Percentiles rank a stretch among this genome's conserved stretches.
Evolutionary conservation across 2,113 vertebrate species (phyloP).

Genomic region (Globicephala melas): DNA sequence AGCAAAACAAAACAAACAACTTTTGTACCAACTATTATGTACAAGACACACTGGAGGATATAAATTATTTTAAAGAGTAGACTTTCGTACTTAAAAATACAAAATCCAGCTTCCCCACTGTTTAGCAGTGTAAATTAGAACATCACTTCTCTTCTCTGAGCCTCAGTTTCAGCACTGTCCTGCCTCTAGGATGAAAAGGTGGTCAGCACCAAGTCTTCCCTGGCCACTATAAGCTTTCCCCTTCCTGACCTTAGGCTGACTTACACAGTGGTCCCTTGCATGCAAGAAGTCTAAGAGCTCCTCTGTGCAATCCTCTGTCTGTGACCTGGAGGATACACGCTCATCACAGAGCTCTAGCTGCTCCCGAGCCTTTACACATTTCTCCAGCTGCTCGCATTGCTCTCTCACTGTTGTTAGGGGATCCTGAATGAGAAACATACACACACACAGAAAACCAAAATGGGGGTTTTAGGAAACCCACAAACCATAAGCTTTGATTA

Average conservation of each 20-base stretch:
- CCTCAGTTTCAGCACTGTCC: not conserved
- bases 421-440: constrained; percentile 80
- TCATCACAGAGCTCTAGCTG: constrained; percentile 86
- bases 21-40: not conserved
- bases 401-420: constrained; percentile 86
- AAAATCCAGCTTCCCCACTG: not conserved
- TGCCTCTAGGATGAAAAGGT: not conserved
- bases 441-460: not conserved
- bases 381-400: constrained; percentile 87
- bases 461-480: not conserved
- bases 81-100: not conserved
- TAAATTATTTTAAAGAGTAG: not conserved
- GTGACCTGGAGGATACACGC: constrained; percentile 85
- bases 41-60: not conserved
- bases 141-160: not conserved
- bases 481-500: constrained; percentile 31
- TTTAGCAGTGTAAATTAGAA: not conserved
- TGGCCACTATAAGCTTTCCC: not conserved
- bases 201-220: not conserved
- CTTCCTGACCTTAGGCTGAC: constrained; percentile 46
- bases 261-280: constrained; percentile 94
- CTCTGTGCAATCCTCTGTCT: constrained; percentile 89
- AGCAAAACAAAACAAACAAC: not conserved
- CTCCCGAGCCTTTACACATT: constrained; percentile 87
- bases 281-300: constrained; percentile 96